A percentile compares a stretch with the other conserved stretches of the same genome.
Evolutionary conservation across 2,113 vertebrate genomes (phyloP).

Genomic region (Neodon shergylaensis): DNA sequence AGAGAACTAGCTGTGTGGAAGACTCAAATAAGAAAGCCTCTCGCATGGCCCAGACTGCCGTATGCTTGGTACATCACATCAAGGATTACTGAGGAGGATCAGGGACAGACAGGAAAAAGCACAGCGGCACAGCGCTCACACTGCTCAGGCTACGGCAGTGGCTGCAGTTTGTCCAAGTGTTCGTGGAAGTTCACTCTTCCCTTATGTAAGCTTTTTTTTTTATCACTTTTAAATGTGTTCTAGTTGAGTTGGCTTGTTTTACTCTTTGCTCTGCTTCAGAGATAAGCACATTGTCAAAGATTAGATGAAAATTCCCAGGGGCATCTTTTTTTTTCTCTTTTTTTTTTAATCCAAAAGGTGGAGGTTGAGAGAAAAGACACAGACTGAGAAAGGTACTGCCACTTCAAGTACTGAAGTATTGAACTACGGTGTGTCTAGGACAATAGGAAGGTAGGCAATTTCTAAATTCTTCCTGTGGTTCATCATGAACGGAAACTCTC

Average conservation of each 20-base stretch:
- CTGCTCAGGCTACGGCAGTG: background rate
- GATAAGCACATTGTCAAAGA: constrained; percentile 43
- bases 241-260: constrained; percentile 38
- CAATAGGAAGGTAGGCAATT: background rate
- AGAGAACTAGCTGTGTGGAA: constrained; percentile 12
- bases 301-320: constrained; percentile 28
- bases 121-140: background rate
- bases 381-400: background rate
- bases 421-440: background rate
- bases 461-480: background rate
- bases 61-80: constrained; percentile 39
- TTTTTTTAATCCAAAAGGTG: constrained; percentile 6
- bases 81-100: constrained; percentile 40
- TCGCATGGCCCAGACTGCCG: background rate
- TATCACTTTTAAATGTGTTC: constrained; percentile 67
- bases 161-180: constrained; percentile 26
- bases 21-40: constrained; percentile 10
- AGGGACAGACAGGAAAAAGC: background rate
- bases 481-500: background rate
- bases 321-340: background rate
- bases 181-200: constrained; percentile 53
- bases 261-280: constrained; percentile 52
- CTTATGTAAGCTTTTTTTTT: constrained; percentile 52
- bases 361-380: background rate
- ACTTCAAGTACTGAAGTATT: background rate